phyloP scores from a whole-genome alignment of 2,797 vertebrate genomes.

The Catostomus latipinnis region DNA sequence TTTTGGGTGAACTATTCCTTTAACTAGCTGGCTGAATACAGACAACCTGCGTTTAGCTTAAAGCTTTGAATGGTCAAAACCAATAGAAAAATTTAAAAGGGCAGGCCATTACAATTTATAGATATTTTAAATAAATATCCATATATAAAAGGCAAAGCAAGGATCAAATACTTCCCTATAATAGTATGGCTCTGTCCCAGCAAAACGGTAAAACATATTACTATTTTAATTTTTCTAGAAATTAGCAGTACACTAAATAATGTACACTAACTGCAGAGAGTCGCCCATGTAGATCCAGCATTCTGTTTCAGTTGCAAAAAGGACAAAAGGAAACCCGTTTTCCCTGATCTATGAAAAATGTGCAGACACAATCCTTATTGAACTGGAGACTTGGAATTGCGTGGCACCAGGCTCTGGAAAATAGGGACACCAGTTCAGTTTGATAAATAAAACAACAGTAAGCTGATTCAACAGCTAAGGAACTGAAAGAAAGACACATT shows the following conservation, averaged over 20 bases:
- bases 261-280: neutral
- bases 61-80: neutral
- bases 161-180: neutral
- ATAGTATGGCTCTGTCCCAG: slow-evolving; percentile 9
- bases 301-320: slow-evolving; percentile 42
- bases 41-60: neutral
- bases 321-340: neutral
- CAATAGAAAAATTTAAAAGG: neutral
- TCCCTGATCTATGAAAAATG: neutral
- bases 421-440: slow-evolving; percentile 11
- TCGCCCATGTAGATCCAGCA: slow-evolving; percentile 50
- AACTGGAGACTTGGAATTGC: neutral
- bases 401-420: slow-evolving; percentile 19
- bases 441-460: slow-evolving; percentile 1
- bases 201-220: neutral
- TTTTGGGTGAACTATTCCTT: too few species aligned
- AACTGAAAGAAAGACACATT: slow-evolving; percentile 22
- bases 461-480: slow-evolving; percentile 10
- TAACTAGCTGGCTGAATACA: too few species aligned
- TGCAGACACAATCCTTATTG: neutral
- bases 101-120: neutral
- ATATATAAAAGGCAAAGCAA: neutral
- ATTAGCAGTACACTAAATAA: neutral
- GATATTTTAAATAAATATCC: neutral
- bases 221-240: neutral